These are phyloP conservation scores for Potorous gilbertii DNA, from an alignment of 2,797 vertebrate species.

Conservation along the genomic window DNA sequence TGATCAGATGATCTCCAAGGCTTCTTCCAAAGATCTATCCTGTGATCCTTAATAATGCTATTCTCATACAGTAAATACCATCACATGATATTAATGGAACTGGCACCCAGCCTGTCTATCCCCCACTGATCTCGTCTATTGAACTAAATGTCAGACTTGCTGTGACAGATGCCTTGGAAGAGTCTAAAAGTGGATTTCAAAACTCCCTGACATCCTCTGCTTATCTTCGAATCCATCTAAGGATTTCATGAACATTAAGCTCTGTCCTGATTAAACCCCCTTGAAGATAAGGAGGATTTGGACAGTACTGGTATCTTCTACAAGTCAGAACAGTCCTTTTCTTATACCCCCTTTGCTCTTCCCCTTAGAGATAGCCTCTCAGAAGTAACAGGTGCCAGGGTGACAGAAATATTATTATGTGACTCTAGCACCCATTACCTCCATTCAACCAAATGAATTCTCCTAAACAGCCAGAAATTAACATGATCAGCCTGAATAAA, in stretches of 20 bases:
- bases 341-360: background rate
- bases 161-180: background rate
- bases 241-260: background rate
- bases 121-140: slow-evolving; percentile 1
- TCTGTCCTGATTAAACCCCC: background rate
- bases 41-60: background rate
- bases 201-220: slow-evolving; percentile 23
- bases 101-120: background rate
- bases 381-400: background rate
- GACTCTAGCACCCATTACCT: background rate
- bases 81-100: background rate
- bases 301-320: background rate
- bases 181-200: slow-evolving; percentile 46
- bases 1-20: background rate
- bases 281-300: background rate
- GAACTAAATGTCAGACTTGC: slow-evolving; percentile 38
- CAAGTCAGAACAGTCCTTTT: background rate
- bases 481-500: background rate
- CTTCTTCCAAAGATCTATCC: background rate
- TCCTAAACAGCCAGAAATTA: background rate
- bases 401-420: background rate
- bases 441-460: background rate
- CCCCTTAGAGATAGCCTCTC: background rate
- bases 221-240: background rate
- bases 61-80: background rate